Evolutionary conservation across 2,113 vertebrate species (phyloP).

Genomic region (Phylloscopus trochiloides): DNA sequence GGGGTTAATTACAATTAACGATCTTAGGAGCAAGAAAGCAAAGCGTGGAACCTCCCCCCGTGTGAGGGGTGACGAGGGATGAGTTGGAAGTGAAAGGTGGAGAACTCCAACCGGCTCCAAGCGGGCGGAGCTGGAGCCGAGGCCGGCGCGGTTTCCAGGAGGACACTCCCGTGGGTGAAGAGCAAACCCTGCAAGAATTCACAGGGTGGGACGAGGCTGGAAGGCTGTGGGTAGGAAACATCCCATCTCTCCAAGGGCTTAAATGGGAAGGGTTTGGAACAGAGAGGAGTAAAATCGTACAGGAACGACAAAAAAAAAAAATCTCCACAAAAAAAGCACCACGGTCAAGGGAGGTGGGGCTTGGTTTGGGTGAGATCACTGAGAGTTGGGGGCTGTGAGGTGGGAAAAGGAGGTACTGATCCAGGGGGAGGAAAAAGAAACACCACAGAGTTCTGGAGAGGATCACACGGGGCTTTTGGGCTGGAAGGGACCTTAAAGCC

Average conservation of each 20-base stretch:
- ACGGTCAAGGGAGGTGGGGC: fast-evolving
- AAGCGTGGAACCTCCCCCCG: neutral
- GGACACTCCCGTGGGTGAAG: neutral
- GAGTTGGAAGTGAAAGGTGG: neutral
- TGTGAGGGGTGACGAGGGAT: neutral
- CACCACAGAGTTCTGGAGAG: fast-evolving
- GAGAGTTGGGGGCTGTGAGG: fast-evolving
- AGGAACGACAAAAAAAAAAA: neutral
- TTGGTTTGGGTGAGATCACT: neutral
- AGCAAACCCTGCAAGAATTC: neutral
- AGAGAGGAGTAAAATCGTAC: neutral
- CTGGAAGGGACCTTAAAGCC: neutral
- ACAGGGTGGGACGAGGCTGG: neutral
- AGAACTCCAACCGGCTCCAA: neutral
- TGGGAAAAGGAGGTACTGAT: fast-evolving
- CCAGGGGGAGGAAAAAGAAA: neutral
- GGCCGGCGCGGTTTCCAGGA: neutral
- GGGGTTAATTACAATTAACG: neutral
- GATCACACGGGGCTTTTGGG: neutral
- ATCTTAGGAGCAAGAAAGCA: neutral
- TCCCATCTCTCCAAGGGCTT: neutral
- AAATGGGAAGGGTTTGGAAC: neutral
- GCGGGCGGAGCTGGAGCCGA: neutral
- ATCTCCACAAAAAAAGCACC: too few species aligned
- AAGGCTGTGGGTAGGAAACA: neutral